A percentile compares a stretch with the other conserved stretches of the same genome.
These are phyloP conservation scores for Axis porcinus DNA, from an alignment of 2,113 vertebrate genomes.

Conservation along the genomic window DNA sequence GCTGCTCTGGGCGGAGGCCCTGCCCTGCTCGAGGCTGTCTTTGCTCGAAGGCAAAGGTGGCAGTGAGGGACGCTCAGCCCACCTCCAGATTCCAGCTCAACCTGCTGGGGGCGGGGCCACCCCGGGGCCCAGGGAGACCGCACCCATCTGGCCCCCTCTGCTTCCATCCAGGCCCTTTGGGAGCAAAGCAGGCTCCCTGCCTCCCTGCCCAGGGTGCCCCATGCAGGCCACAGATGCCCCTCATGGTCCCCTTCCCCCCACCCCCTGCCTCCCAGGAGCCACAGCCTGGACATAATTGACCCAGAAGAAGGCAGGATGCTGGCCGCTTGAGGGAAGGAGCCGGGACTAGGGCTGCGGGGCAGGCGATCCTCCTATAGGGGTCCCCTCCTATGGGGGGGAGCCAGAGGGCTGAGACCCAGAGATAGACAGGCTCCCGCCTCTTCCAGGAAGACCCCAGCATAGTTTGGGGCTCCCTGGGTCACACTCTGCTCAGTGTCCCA, in stretches of 20 bases:
- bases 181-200: too few species aligned
- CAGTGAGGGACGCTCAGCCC: neutral
- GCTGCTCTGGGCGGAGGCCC: accelerated
- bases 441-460: neutral
- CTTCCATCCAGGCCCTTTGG: neutral
- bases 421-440: neutral
- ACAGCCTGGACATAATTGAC: neutral
- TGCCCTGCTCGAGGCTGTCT: neutral
- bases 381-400: accelerated
- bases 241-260: accelerated
- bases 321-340: neutral
- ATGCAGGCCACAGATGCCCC: neutral
- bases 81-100: too few species aligned
- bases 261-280: neutral
- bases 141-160: neutral
- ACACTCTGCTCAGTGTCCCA: neutral
- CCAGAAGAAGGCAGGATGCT: neutral
- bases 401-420: neutral
- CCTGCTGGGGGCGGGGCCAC: neutral
- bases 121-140: neutral
- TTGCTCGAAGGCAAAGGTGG: accelerated
- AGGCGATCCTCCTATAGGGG: neutral
- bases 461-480: too few species aligned
- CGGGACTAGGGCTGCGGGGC: too few species aligned
- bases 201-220: neutral